Percentiles rank a stretch among this genome's conserved stretches.
phyloP scores from a whole-genome alignment of 2,888 invertebrate genomes.

The Gymnoscelis rufifasciata region DNA sequence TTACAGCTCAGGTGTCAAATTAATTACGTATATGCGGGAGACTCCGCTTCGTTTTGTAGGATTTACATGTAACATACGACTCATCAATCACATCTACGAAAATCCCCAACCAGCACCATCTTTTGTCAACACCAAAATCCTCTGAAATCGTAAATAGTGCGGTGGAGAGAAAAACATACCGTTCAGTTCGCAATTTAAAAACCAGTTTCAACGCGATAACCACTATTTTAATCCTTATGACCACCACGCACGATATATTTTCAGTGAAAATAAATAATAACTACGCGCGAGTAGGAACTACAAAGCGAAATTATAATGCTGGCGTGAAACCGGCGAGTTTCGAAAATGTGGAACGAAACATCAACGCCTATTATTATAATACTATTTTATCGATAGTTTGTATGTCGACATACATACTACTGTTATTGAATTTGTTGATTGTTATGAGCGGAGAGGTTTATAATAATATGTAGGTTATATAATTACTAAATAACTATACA shows the following conservation, averaged over 20 bases:
- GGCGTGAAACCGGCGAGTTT: background rate
- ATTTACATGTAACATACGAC: constrained; percentile 56
- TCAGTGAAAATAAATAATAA: constrained; percentile 23
- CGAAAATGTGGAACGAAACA: background rate
- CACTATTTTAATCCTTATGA: constrained; percentile 11
- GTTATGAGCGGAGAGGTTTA: too few relatives aligned
- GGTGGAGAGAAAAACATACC: constrained; percentile 6
- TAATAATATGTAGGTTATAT: too few relatives aligned
- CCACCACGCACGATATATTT: constrained; percentile 11
- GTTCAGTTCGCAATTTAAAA: constrained; percentile 2
- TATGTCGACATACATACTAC: background rate
- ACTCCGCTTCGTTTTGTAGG: constrained; percentile 49
- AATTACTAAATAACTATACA: too few relatives aligned
- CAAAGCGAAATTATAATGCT: constrained; percentile 10
- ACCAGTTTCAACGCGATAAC: constrained; percentile 1
- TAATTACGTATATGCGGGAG: constrained; percentile 44
- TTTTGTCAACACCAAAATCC: background rate
- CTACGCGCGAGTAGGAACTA: constrained; percentile 1
- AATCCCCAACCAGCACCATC: constrained; percentile 41
- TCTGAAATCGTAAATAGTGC: background rate
- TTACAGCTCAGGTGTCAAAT: constrained; percentile 48
- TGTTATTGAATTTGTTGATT: too few relatives aligned
- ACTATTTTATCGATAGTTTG: background rate
- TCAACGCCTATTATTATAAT: background rate
- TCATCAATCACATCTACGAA: constrained; percentile 44